Evolutionary conservation across 2,888 invertebrate genomes (phyloP).

Genomic region (Suillia variegata): DNA sequence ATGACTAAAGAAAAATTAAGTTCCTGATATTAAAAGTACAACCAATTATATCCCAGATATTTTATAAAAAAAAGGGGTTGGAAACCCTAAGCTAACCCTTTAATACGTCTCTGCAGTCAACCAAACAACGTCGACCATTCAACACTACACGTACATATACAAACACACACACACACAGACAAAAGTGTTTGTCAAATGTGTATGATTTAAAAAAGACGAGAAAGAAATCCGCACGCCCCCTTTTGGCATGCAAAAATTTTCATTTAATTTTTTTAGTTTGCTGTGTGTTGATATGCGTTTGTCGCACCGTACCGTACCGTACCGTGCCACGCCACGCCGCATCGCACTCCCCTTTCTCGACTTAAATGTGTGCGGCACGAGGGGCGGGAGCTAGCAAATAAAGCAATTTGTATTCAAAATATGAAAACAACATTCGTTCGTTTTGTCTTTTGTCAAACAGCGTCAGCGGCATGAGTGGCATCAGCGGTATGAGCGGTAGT

Average conservation of each 20-base stretch:
- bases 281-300: constrained; percentile 11
- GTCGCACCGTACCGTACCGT: too few relatives aligned
- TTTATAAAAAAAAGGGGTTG: too few relatives aligned
- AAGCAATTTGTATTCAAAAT: constrained; percentile 62
- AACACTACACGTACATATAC: neutral
- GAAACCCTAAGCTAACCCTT: neutral
- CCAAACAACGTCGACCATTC: neutral
- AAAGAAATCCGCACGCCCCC: neutral
- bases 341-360: too few relatives aligned
- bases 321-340: too few relatives aligned
- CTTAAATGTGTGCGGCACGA: too few relatives aligned
- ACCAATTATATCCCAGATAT: too few relatives aligned
- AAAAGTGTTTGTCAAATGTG: constrained; percentile 1
- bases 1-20: too few relatives aligned
- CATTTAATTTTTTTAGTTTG: neutral
- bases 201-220: neutral
- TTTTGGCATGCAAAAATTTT: constrained; percentile 1
- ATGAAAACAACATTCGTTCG: constrained; percentile 50
- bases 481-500: neutral
- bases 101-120: neutral
- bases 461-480: constrained; percentile 8
- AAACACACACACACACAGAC: neutral
- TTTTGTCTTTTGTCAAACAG: constrained; percentile 30
- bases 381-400: constrained; percentile 39
- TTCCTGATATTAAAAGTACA: too few relatives aligned